A percentile compares a stretch with the other conserved stretches of the same genome.
These are phyloP conservation scores for Trimorus sp. DNA, from an alignment of 2,888 invertebrate genomes.

Conservation along the genomic window DNA sequence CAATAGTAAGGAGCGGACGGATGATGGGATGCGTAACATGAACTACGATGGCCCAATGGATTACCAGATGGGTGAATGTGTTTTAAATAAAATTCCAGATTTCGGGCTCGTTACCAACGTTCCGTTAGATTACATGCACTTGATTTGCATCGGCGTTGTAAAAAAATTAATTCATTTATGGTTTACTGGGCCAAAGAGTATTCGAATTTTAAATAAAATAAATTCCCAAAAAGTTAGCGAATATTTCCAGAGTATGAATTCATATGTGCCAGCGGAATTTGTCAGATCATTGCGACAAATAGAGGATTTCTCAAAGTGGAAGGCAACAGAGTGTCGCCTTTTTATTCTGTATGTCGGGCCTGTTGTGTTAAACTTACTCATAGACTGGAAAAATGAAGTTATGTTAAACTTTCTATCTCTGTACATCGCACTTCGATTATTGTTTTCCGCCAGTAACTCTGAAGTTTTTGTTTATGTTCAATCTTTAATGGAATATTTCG, in stretches of 20 bases:
- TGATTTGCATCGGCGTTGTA: constrained; percentile 7
- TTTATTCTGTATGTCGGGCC: constrained; percentile 6
- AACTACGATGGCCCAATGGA: background rate
- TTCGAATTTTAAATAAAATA: background rate
- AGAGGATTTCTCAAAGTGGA: constrained; percentile 11
- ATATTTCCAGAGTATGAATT: background rate
- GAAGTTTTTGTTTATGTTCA: constrained; percentile 1
- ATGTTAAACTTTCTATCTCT: constrained; percentile 12
- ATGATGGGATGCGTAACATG: constrained; percentile 3
- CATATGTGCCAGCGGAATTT: constrained; percentile 1
- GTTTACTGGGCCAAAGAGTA: background rate
- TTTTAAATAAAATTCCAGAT: constrained; percentile 4
- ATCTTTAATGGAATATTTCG: no score
- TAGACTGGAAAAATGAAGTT: constrained; percentile 19
- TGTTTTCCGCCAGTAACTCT: background rate
- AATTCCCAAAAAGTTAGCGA: background rate
- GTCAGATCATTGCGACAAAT: background rate
- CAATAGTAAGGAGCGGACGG: background rate
- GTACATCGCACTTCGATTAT: constrained; percentile 13
- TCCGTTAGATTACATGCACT: constrained; percentile 19
- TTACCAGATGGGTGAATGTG: constrained; percentile 4
- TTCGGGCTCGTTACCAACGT: constrained; percentile 13
- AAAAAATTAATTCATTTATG: constrained; percentile 3
- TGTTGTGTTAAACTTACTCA: constrained; percentile 5
- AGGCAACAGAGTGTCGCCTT: constrained; percentile 17